Conservation (phyloP, 1,140 invertebrate species). For the Steinernema feltiae region DNA sequence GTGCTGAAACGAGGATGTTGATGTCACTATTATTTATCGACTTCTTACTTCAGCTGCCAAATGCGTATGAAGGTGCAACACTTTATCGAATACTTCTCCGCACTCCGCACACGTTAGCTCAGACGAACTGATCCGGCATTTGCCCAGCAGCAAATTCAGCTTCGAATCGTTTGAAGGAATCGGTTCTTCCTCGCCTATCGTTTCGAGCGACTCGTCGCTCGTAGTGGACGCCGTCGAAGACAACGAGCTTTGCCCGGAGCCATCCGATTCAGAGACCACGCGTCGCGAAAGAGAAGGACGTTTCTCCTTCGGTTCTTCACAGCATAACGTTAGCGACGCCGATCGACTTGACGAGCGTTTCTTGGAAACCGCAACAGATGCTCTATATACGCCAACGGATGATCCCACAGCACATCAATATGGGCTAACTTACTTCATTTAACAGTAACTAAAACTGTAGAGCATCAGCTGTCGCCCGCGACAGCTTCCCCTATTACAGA, state of each 20-base stretch:
- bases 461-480: slow-evolving; percentile 9
- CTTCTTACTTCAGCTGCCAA: neutral
- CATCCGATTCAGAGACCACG: neutral
- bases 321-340: neutral
- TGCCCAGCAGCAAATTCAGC: neutral
- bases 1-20: neutral
- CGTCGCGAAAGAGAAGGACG: neutral
- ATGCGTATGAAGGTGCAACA: neutral
- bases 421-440: slow-evolving; percentile 15
- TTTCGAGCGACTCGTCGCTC: neutral
- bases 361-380: neutral
- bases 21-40: neutral
- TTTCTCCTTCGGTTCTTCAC: neutral
- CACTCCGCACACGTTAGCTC: neutral
- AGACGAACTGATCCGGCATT: neutral
- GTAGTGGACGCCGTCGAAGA: neutral
- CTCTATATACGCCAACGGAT: too few relatives aligned
- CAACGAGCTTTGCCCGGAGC: neutral
- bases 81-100: neutral
- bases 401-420: neutral
- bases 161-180: neutral
- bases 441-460: neutral
- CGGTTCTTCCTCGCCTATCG: neutral
- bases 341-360: neutral
- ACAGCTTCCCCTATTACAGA: neutral